Evolutionary conservation across 2,797 vertebrate species (phyloP).

Genomic region (Danionella dracula): DNA sequence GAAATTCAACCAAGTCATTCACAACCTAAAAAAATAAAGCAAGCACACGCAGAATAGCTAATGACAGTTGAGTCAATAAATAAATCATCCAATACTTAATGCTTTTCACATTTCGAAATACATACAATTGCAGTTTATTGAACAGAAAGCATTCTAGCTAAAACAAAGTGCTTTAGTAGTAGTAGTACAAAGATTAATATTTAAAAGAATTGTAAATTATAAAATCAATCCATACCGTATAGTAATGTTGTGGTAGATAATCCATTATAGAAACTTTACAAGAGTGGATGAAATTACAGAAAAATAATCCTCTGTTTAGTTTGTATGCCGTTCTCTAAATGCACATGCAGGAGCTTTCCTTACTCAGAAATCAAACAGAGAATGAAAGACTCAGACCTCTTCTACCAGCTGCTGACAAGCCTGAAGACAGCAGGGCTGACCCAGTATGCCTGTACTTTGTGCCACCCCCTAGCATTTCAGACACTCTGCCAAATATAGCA

Average conservation of each 20-base stretch:
- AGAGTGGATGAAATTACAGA: constrained; percentile 23
- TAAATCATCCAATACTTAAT: too few species aligned
- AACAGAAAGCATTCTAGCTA: too few species aligned
- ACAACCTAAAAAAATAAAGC: not conserved
- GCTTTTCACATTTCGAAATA: too few species aligned
- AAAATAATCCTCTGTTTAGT: constrained; percentile 20
- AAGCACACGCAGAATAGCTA: not conserved
- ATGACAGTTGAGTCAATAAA: too few species aligned
- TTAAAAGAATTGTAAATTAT: too few species aligned
- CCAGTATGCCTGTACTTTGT: constrained; percentile 56
- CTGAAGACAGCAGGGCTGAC: constrained; percentile 53
- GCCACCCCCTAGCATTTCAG: constrained; percentile 57
- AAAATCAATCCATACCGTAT: constrained; percentile 53
- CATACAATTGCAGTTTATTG: too few species aligned
- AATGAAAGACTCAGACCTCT: constrained; percentile 53
- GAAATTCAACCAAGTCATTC: not conserved
- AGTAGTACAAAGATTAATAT: too few species aligned
- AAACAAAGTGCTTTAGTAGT: not conserved
- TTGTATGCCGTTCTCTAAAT: constrained; percentile 7
- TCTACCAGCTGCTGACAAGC: constrained; percentile 64
- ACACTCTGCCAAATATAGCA: constrained; percentile 58
- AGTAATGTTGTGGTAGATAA: constrained; percentile 38
- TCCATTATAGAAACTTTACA: constrained; percentile 41
- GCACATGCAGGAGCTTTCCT: constrained; percentile 38
- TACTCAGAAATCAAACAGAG: constrained; percentile 47